Conservation (phyloP, 2,888 invertebrate species). For the Drosophila neutralis region DNA sequence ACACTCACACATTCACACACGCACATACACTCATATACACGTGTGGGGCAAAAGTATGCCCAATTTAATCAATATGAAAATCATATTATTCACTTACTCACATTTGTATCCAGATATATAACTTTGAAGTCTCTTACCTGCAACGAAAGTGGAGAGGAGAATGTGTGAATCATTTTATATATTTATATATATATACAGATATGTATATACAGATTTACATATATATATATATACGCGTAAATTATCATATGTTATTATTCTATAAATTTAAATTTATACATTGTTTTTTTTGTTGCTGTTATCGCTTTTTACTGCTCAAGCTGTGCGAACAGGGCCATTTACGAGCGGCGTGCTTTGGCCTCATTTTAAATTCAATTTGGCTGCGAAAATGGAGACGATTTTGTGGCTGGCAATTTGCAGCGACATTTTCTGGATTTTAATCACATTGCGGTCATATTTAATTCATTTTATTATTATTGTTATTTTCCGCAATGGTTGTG, state of each 20-base stretch:
- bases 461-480: slow-evolving; percentile 80
- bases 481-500: slow-evolving; percentile 43
- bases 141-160: slow-evolving; percentile 40
- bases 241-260: slow-evolving; percentile 15
- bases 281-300: background rate
- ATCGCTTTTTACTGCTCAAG: background rate
- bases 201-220: background rate
- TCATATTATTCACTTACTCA: slow-evolving; percentile 67
- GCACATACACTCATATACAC: background rate
- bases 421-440: slow-evolving; percentile 75
- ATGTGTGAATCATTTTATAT: slow-evolving; percentile 24
- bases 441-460: slow-evolving; percentile 79
- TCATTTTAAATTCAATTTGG: slow-evolving; percentile 75
- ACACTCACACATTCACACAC: slow-evolving; percentile 2
- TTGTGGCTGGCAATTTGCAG: slow-evolving; percentile 43
- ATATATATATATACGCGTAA: slow-evolving; percentile 2
- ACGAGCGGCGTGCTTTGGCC: slow-evolving; percentile 15
- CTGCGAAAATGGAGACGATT: slow-evolving; percentile 52
- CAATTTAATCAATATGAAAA: slow-evolving; percentile 76
- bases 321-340: background rate
- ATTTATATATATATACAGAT: background rate
- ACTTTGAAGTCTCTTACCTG: slow-evolving; percentile 56
- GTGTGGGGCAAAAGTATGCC: slow-evolving; percentile 23
- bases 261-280: background rate
- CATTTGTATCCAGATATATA: slow-evolving; percentile 40